Percentiles rank a stretch among this genome's conserved stretches.
These are phyloP conservation scores for Leptura quadrifasciata DNA, from an alignment of 2,888 invertebrate genomes.

Conservation along the genomic window DNA sequence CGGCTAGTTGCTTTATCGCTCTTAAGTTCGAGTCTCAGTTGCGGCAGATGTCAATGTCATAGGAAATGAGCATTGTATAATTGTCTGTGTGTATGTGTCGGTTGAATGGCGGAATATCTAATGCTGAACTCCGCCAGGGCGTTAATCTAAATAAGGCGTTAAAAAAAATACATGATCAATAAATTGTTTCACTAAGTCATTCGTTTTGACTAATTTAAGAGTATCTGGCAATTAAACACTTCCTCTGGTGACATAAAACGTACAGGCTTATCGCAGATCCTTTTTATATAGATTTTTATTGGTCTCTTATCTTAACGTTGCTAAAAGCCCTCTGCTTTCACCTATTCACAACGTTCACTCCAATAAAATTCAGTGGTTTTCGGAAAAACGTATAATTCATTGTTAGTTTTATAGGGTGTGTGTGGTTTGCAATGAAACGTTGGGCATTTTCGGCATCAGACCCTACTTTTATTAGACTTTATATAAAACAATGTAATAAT, in stretches of 20 bases:
- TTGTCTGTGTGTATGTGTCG: no score
- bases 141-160: no score
- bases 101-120: no score
- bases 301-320: slow-evolving; percentile 20
- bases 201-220: slow-evolving; percentile 43
- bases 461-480: slow-evolving; percentile 33
- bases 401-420: slow-evolving; percentile 40
- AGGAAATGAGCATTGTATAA: no score
- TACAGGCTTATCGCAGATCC: slow-evolving; percentile 26
- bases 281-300: slow-evolving; percentile 37
- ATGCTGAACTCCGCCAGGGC: no score
- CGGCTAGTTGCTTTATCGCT: no score
- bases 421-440: slow-evolving; percentile 30
- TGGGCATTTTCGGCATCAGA: slow-evolving; percentile 24
- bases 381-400: slow-evolving; percentile 40
- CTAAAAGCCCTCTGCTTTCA: slow-evolving; percentile 24
- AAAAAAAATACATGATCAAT: no score
- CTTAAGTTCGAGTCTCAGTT: no score
- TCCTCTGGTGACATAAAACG: slow-evolving; percentile 30
- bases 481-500: slow-evolving; percentile 29
- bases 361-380: slow-evolving; percentile 37
- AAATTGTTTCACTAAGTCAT: no score
- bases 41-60: no score
- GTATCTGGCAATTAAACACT: slow-evolving; percentile 43
- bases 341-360: slow-evolving; percentile 34